Base-by-base conservation (phyloP, 1,140 invertebrate genomes). In the Onthophagus taurus region DNA sequence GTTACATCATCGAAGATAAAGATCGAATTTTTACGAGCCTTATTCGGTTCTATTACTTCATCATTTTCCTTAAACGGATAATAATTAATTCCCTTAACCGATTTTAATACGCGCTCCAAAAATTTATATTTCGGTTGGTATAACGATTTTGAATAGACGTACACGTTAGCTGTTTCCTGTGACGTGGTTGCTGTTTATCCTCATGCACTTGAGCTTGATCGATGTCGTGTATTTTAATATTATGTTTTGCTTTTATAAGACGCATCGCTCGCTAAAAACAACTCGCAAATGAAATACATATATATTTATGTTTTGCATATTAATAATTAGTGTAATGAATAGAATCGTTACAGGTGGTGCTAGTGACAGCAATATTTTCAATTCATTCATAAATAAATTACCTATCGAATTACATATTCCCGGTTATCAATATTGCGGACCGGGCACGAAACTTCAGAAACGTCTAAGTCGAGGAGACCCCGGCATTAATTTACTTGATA, bases 381-480 rank as follows among this genome's bases (percentile, higher is more conserved):
- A 44, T 16, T 11, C 61, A 12, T 20, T 48, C 6, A 66, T 68
- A 14, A 60, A 71, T 53, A 58, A 58, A 14, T 42, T 71, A 16
- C 66, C 67, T 2, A 36, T 68, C 33, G 66, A 72, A 59, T 29
- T 66, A 29, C 63, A 72, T 58, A 42, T 70, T 31, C 66, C 68
- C 4, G 55, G 51, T 12, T 72, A 67, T 63, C 48, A 62, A 24
- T 71, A 59, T 47, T 71, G 68, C 47, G n/a, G n/a, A n/a, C n/a
- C n/a, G n/a, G n/a, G n/a, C n/a, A n/a, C n/a, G n/a, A n/a, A n/a
- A n/a, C n/a, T n/a, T n/a, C n/a, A n/a, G n/a, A n/a, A n/a, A n/a
- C n/a, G n/a, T n/a, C n/a, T n/a, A n/a, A n/a, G n/a, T n/a, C n/a
- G n/a, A n/a, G n/a, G n/a, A n/a, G n/a, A n/a, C n/a, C n/a, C n/a